Base-by-base conservation (phyloP, 2,888 invertebrate genomes). In the Sipha maydis region DNA sequence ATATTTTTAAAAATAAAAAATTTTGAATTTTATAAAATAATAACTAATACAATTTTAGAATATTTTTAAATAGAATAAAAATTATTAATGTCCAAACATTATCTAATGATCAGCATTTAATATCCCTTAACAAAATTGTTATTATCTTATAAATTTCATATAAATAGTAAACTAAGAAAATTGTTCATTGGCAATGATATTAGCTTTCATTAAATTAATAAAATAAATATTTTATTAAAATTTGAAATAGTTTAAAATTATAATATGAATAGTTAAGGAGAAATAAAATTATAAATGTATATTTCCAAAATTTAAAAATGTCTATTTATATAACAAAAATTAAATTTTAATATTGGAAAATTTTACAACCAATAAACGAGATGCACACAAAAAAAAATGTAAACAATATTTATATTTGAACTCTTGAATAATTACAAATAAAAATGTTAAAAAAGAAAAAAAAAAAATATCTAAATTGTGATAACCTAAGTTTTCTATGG, bases 131-230 rank as follows among this genome's bases (percentile, higher is more conserved):
- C 48, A 2, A 48, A 48, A 11, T 48, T 48, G 8, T 38, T 61
- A 80, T 5, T 19, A 14, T n/a, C 41, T n/a, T 38, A 21, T 14
- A 21, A 38, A 1, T 80, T 8, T 67, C 14, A 48, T 11, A 14
- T 41, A 17, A 7, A 1, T 28, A 19, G 28, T 56, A 11, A 54
- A 48, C 9, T 61, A 48, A 84, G 28, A 17, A 25, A 34, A 85
- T n/a, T 85, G 21, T 28, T 75, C 21, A 84, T 77, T 85, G 77
- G 85, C 85, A 85, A 85, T 85, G 85, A 41, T 77, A 76, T 77
- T 85, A 85, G 76, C 31, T 69, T 31, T 85, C 28, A 28, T 69
- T 73, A 34, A 71, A 61, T 9, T 61, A 61, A 2, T 76, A 61
- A 84, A 41, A 61, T 11, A 7, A 76, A 41, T 76, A 41, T 38